Evolutionary conservation across 2,797 vertebrate species (phyloP), one percentile per base, ranked within the genome.

Genomic region (Sylvia borin): DNA sequence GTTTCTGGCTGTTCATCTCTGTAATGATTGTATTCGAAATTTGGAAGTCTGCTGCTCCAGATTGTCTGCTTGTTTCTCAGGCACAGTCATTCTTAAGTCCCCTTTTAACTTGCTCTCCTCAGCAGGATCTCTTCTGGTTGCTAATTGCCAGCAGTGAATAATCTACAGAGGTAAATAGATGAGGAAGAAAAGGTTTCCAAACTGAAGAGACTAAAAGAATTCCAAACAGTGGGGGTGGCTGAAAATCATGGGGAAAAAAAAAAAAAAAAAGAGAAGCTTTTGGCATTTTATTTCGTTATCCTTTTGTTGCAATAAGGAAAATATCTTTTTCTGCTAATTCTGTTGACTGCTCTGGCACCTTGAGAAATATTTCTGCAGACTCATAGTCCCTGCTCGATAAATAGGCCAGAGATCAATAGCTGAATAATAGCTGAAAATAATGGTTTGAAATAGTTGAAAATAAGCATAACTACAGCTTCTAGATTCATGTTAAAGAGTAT

Each of bases 131-230:
- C 92, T 93, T 72, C 79, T 84, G 42, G 29, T 90, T 76, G 55
- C 64, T 96, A 96, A 96, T 96, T 93, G 88, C 79, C 73, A 93
- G 38, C 70, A 92, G 90, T 57, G 92, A 94, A 81, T 81, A 90
- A 64, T 76, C 76, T 92, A 43, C 79, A 61, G 90, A 93, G 66
- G 79, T 67, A 97, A 96, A 96, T 38, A 84, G 73, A 78, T 70
- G 85, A 90, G 73, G 62, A 94, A 90, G 70, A 90, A 92, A 94
- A 96, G 68, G 31, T 81, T 95, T 92, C 60, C 38, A 86, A 62
- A 88, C 32, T 24, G 32, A 75, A 86, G 40, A 32, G 43, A 29
- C 54, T 89, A 38, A 92, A 93, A 89, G n/a, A 82, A 73, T 71
- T 82, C 24, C 16, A 73, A 34, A 48, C 22, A 21, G 3, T 71